Base-by-base conservation (phyloP, 2,113 vertebrate genomes). In the Symphodus melops region DNA sequence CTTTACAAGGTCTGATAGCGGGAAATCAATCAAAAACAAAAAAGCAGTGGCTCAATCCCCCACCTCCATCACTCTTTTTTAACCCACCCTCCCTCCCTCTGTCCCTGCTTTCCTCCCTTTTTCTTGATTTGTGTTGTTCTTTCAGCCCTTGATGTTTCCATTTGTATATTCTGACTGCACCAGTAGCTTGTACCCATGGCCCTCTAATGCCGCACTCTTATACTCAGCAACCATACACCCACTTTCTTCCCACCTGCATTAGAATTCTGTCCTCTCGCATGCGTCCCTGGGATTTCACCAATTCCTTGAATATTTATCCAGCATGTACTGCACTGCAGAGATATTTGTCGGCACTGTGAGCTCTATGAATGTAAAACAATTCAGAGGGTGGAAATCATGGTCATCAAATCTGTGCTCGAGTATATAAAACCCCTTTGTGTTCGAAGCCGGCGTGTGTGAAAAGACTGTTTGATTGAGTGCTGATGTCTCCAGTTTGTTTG, bases 401-500 rank as follows among this genome's bases (percentile, higher is more conserved):
- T 33, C 21, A 51, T 17, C 12, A 36, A 53, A 33, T 33, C 61
- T 7, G 14, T 7, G 2, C 14, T 8, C 4, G 28, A 6, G 28
- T 14, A 7, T 19, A 17, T 48, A 6, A 48, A 12, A 19, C 46
- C 39, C 49, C 58, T 55, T 56, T 11, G 37, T 59, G 25, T 25
- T 4, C 25, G 2, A 74, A 55, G 20, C 19, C 42, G 16, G 54
- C 4, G 5, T 65, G 62, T 63, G 68, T 78, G 75, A 77, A 86
- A 89, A 60, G 56, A 58, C 20, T 36, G 9, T 88, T 86, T 88
- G 84, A 93, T 83, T 82, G 80, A 88, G 89, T 92, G 90, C 84
- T 83, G 72, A 87, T 78, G 86, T 82, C 79, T 52, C 7, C 53
- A 3, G 72, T 91, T 94, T 92, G 85, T 92, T 93, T 90, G 77